Conservation (phyloP, 2,113 vertebrate species). For the Platysteira castanea region DNA sequence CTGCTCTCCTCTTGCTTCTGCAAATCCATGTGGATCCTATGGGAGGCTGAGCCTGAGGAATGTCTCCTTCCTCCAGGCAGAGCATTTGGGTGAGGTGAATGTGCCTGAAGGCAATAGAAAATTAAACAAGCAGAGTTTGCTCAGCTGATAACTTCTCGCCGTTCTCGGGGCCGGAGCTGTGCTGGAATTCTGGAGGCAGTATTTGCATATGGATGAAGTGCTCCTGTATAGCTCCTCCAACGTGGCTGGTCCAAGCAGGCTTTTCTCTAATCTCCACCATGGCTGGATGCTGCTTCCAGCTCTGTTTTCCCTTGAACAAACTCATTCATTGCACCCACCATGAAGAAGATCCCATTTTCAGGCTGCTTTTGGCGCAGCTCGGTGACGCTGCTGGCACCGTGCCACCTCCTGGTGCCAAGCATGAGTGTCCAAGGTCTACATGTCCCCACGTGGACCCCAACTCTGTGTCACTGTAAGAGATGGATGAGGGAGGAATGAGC, state of each 20-base stretch:
- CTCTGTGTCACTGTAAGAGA: background rate
- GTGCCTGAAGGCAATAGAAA: background rate
- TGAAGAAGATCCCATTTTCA: fast-evolving
- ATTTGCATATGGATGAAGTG: background rate
- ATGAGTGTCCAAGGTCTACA: fast-evolving
- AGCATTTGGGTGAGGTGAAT: background rate
- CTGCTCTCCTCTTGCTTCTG: background rate
- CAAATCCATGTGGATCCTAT: fast-evolving
- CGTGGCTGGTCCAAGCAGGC: background rate
- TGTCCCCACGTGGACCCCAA: fast-evolving
- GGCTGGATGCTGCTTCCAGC: background rate
- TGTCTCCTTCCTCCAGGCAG: background rate
- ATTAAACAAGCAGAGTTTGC: background rate
- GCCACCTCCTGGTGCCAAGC: background rate
- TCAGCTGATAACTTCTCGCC: background rate
- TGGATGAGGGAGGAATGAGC: background rate
- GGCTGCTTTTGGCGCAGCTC: background rate
- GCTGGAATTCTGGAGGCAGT: background rate
- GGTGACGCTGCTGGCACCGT: fast-evolving
- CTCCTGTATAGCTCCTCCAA: background rate
- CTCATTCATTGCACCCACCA: fast-evolving
- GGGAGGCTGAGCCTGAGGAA: background rate
- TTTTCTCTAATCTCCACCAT: background rate
- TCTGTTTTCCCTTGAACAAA: background rate
- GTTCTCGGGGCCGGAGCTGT: fast-evolving